Conservation (phyloP, 2,113 vertebrate genomes). For the Martes martes region DNA sequence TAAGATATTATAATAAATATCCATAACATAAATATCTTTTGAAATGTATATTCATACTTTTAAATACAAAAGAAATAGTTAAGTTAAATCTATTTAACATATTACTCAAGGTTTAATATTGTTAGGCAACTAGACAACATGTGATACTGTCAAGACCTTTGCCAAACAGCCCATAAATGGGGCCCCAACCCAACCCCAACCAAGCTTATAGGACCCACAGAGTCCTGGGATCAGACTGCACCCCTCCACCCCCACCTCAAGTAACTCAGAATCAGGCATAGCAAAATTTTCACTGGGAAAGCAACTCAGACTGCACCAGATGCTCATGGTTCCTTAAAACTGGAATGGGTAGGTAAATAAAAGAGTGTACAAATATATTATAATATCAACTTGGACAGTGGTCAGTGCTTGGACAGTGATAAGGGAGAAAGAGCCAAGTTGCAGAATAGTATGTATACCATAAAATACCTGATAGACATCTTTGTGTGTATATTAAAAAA, state of each 20-base stretch:
- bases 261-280: not conserved
- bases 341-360: not conserved
- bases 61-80: slow-evolving; percentile 13
- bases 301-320: not conserved
- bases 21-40: slow-evolving; percentile 21
- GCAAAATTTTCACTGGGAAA: not conserved
- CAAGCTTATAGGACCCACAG: not conserved
- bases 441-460: not conserved
- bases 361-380: not conserved
- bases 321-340: not conserved
- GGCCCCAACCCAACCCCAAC: not conserved
- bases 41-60: slow-evolving; percentile 1
- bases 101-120: not conserved
- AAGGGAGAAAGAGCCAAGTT: not conserved
- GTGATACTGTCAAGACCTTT: not conserved
- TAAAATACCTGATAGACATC: not conserved
- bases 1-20: not conserved
- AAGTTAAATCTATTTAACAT: not conserved
- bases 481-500: not conserved
- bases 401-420: not conserved
- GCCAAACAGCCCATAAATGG: not conserved
- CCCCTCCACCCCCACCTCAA: not conserved
- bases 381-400: not conserved
- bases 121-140: not conserved
- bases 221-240: not conserved